Evolutionary conservation across 2,888 invertebrate genomes (phyloP).

Genomic region (Pyrrhosoma nymphula): DNA sequence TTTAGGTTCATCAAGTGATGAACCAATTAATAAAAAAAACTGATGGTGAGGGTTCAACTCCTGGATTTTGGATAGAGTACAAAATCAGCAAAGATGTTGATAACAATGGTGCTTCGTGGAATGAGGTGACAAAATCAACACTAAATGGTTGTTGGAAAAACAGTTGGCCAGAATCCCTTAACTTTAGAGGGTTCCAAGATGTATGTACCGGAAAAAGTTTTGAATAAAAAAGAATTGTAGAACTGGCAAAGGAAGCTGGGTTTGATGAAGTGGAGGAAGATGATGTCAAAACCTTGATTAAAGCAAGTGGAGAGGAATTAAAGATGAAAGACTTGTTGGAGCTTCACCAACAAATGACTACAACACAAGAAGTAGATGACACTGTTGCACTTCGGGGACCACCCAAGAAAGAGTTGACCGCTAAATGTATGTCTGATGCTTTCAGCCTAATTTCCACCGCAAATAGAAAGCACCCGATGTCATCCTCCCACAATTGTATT

Average conservation of each 20-base stretch:
- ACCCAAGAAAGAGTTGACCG: neutral
- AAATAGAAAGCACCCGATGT: too few relatives aligned
- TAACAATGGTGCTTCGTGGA: neutral
- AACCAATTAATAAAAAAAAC: neutral
- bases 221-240: neutral
- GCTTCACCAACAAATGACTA: neutral
- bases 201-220: neutral
- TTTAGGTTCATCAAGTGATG: neutral
- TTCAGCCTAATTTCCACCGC: too few relatives aligned
- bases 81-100: neutral
- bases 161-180: neutral
- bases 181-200: neutral
- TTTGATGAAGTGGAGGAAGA: neutral
- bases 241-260: constrained; percentile 20
- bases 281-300: neutral
- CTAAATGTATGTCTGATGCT: neutral
- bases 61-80: neutral
- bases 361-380: neutral
- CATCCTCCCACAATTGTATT: too few relatives aligned
- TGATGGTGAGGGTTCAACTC: constrained; percentile 15
- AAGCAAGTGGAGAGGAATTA: neutral
- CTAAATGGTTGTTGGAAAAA: neutral
- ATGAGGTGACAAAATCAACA: neutral
- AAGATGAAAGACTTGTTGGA: neutral
- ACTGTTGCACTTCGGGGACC: neutral